Evolutionary conservation across 1,140 invertebrate genomes (phyloP), one percentile per base, ranked within the genome.

Genomic region (Lordiphosa stackelbergi): DNA sequence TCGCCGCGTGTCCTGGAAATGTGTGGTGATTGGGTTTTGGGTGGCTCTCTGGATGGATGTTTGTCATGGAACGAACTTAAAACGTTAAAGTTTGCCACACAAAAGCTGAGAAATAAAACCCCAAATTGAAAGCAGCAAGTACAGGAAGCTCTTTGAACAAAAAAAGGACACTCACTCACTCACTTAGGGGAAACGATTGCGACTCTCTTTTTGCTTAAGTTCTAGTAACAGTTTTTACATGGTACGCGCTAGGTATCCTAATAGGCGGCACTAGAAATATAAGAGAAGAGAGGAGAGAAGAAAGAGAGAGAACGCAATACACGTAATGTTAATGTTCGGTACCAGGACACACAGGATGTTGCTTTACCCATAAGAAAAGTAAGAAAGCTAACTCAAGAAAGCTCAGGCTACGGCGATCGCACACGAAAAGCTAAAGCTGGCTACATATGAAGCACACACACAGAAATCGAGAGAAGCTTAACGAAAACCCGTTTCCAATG

Each of bases 261-360:
- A 87, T 86, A 87, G 85, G 85, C 78, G 85, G 85, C 85, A 87
- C 85, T 87, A 87, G 85, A 87, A 87, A 71, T 79, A 86, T 84
- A 86, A 78, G 71, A 84, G 69, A 79, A 63, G 0, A 12, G 24
- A 52, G 63, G 53, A 66, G 49, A 70, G 45, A 56, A 70, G n/a
- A 71, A 38, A 68, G 43, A 62, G 43, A 62, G 57, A 41, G 16
- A 24, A 24, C 22, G 22, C 22, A 24, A 24, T 24, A 41, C 19
- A 34, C 43, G 70, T 53, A 65, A 31, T 31, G 28, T 31, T 31
- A 31, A 31, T 31, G 28, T 31, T 8, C 28, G 28, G 6, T 31
- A 31, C 6, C 24, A 7, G 5, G 7, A 31, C 24, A 31, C 28
- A 31, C 7, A 31, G 2, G 28, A 8, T 31, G 28, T 31, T 31